phyloP scores from a whole-genome alignment of 2,888 invertebrate species.

The Aphelenchoides bicaudatus region DNA sequence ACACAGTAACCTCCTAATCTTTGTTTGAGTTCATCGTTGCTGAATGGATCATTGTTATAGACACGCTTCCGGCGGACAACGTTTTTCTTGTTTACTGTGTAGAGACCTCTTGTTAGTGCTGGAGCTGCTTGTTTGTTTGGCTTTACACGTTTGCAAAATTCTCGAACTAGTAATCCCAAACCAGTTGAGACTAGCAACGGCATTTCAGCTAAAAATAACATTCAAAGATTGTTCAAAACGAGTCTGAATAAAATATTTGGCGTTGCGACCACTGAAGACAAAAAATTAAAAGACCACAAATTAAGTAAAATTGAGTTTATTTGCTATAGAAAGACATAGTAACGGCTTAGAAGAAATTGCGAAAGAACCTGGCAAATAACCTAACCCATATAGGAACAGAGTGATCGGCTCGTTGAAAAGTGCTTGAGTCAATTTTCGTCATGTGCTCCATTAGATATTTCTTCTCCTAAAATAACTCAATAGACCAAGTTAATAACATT shows the following conservation, averaged over 20 bases:
- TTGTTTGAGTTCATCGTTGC: slow-evolving; percentile 12
- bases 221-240: neutral
- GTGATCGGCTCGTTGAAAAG: slow-evolving; percentile 69
- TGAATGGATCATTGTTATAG: slow-evolving; percentile 23
- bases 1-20: slow-evolving; percentile 27
- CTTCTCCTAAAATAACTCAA: slow-evolving; percentile 68
- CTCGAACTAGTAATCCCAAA: neutral
- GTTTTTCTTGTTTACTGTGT: slow-evolving; percentile 12
- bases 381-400: slow-evolving; percentile 77
- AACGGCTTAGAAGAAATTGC: slow-evolving; percentile 74
- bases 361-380: slow-evolving; percentile 73
- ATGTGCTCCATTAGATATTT: slow-evolving; percentile 69
- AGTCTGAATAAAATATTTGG: too few species aligned
- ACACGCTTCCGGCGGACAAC: neutral
- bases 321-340: too few species aligned
- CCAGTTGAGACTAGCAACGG: neutral
- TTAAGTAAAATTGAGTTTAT: too few species aligned
- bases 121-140: slow-evolving; percentile 14
- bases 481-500: too few species aligned
- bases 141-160: slow-evolving; percentile 1
- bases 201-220: slow-evolving; percentile 5
- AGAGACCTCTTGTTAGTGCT: slow-evolving; percentile 11
- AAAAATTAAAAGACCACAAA: too few species aligned
- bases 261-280: too few species aligned
- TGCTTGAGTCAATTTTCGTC: slow-evolving; percentile 62